Base-by-base conservation (phyloP, 2,797 vertebrate genomes). In the Girardinus metallicus region DNA sequence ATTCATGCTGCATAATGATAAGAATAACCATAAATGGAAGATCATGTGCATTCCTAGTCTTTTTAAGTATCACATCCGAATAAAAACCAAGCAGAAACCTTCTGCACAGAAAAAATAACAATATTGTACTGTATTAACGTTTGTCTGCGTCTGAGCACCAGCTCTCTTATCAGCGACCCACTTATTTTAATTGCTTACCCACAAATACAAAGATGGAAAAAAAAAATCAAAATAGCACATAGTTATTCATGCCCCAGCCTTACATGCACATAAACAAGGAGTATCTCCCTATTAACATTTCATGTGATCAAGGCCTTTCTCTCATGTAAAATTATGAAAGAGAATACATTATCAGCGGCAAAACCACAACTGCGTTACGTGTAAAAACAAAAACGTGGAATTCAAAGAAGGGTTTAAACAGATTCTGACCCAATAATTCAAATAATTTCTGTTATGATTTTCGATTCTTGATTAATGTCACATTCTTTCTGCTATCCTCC, bases 141-240 rank as follows among this genome's bases (percentile, higher is more conserved):
- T 83, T 81, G 82, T 87, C 79, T 85, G 86, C 74, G 87, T 87
- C 89, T 82, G 88, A 91, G 89, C 89, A 89, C 82, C 89, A 89
- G 87, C 94, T 95, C 93, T 92, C 94, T 93, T 93, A 93, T 87
- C 91, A 91, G 89, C 93, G 95, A 95, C 96, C 95, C 91, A 96
- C 90, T 95, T 96, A 90, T 95, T 96, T 96, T 95, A 96, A 96
- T 96, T 96, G 95, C 94, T 93, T 93, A 95, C 87, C 91, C 91
- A 89, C 90, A 94, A 95, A 95, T 92, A 93, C 91, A 94, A 93
- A 93, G 87, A 76, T 4, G 23, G 29, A 89, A 91, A 92, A 53
- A 76, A 92, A 92, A 90, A 91, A 92, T 83, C 93, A 92, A 93
- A 94, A 95, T 91, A 93, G 86, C 84, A 85, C 88, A 91, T 85